Conservation (phyloP, 2,797 vertebrate species). For the Numenius phaeopus region DNA sequence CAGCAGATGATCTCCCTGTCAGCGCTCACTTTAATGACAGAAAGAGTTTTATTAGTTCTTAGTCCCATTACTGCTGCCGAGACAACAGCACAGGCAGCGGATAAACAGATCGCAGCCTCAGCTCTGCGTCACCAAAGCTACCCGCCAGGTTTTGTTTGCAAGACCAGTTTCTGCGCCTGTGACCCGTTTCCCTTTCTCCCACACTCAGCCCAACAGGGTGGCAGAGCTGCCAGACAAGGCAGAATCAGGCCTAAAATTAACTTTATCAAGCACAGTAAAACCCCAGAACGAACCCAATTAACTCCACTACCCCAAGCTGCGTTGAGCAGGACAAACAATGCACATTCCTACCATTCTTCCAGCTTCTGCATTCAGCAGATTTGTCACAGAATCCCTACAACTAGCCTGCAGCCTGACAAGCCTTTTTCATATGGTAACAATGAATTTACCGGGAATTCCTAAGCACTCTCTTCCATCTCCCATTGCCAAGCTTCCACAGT, state of each 20-base stretch:
- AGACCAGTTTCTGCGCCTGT: background rate
- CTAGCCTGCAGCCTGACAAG: background rate
- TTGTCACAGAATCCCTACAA: background rate
- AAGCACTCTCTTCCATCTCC: background rate
- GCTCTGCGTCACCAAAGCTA: background rate
- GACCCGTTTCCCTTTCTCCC: background rate
- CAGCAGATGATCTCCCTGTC: background rate
- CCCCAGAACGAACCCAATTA: background rate
- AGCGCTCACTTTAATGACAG: background rate
- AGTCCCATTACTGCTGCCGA: background rate
- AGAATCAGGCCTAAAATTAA: background rate
- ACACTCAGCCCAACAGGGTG: background rate
- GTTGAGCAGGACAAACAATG: background rate
- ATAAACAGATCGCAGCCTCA: background rate
- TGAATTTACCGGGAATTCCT: background rate
- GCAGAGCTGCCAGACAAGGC: background rate
- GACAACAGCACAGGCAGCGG: background rate
- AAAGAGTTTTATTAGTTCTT: background rate
- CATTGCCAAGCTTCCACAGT: accelerated
- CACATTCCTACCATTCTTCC: conserved; percentile 6
- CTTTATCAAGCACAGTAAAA: background rate
- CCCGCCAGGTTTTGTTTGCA: background rate
- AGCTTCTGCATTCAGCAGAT: background rate
- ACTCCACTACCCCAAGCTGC: background rate
- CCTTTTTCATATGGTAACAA: background rate